Conservation (phyloP, 2,888 invertebrate genomes). For the Eilema caniola region DNA sequence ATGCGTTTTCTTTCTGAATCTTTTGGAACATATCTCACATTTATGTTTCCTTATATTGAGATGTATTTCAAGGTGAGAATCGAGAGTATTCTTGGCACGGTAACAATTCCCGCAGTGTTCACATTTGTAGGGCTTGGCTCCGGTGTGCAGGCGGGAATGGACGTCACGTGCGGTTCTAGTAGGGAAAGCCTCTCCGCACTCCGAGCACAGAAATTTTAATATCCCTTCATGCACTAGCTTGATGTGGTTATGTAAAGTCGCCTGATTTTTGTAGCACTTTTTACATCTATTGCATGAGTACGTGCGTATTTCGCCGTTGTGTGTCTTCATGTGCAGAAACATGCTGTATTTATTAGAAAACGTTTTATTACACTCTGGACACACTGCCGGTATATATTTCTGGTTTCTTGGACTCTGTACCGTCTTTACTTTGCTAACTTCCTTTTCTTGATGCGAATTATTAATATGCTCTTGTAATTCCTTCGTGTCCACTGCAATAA, state of each 20-base stretch:
- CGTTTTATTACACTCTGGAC: conserved; percentile 80
- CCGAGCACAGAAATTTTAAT: conserved; percentile 72
- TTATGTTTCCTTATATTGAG: conserved; percentile 63
- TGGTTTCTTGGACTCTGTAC: conserved; percentile 56
- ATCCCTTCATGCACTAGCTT: conserved; percentile 76
- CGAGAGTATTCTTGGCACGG: conserved; percentile 67
- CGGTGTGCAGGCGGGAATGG: conserved; percentile 79
- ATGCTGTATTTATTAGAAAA: conserved; percentile 83
- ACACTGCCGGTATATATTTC: conserved; percentile 75
- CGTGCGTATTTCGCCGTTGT: conserved; percentile 51
- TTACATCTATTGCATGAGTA: conserved; percentile 77
- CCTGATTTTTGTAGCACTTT: conserved; percentile 75
- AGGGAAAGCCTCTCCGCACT: conserved; percentile 83
- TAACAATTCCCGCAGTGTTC: conserved; percentile 71
- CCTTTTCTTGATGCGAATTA: conserved; percentile 39
- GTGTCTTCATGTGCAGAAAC: conserved; percentile 78
- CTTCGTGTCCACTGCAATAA: conserved; percentile 39
- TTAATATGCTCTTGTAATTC: conserved; percentile 54
- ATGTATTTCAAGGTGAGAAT: conserved; percentile 70
- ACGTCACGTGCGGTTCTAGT: conserved; percentile 71
- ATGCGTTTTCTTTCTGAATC: conserved; percentile 73
- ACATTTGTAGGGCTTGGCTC: conserved; percentile 79
- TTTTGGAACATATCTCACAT: conserved; percentile 69
- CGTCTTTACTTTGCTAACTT: conserved; percentile 36
- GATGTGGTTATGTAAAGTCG: conserved; percentile 77